These are phyloP conservation scores for Drosophila baimaii DNA, from an alignment of 1,140 invertebrate genomes.

Conservation along the genomic window DNA sequence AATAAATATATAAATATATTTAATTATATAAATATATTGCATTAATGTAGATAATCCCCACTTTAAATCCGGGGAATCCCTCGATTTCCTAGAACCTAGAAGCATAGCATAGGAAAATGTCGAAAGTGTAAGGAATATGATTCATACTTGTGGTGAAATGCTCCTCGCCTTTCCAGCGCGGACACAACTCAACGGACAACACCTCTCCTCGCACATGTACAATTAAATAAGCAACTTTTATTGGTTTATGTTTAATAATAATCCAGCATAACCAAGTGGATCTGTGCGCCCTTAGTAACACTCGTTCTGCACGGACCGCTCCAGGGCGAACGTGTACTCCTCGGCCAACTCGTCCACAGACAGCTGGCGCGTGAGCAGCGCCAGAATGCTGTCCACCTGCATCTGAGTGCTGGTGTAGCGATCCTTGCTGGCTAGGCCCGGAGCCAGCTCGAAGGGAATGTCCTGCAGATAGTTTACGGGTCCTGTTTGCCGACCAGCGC, in stretches of 20 bases:
- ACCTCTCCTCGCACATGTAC: conserved; percentile 3
- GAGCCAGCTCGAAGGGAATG: conserved; percentile 78
- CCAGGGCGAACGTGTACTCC: conserved; percentile 76
- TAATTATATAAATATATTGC: too few species aligned
- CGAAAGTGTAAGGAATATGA: background rate
- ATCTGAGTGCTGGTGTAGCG: conserved; percentile 59
- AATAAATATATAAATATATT: background rate
- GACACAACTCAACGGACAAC: background rate
- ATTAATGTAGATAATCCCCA: background rate
- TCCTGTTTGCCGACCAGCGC: background rate
- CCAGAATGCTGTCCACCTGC: conserved; percentile 77
- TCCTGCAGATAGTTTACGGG: conserved; percentile 76
- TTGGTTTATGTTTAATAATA: conserved; percentile 24
- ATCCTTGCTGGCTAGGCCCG: conserved; percentile 61
- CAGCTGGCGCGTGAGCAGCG: conserved; percentile 75
- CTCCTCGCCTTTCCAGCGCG: background rate
- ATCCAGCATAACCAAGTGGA: conserved; percentile 15
- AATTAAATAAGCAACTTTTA: conserved; percentile 36
- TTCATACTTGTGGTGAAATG: background rate
- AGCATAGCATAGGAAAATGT: background rate
- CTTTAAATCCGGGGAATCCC: background rate
- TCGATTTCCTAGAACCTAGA: too few species aligned
- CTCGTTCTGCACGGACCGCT: conserved; percentile 78
- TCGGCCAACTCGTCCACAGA: conserved; percentile 67
- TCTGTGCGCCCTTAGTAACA: conserved; percentile 50